A percentile compares a stretch with the other conserved stretches of the same genome.
phyloP scores from a whole-genome alignment of 2,797 vertebrate species.

The Parauchenoglanis ngamensis region DNA sequence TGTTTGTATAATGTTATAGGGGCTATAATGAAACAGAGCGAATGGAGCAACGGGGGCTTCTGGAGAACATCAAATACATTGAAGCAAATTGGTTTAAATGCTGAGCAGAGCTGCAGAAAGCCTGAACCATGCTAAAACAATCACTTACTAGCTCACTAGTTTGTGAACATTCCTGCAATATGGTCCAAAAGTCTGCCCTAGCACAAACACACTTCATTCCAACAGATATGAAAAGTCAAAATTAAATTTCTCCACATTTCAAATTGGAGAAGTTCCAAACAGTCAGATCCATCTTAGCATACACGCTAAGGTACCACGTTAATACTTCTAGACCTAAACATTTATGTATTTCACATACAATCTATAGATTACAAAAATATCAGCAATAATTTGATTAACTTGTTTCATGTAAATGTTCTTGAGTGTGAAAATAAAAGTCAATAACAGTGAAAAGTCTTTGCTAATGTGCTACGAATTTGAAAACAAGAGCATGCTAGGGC shows the following conservation, averaged over 20 bases:
- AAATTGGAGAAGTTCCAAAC: background rate
- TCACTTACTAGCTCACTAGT: slow-evolving; percentile 45
- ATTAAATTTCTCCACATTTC: background rate
- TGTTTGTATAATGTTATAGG: slow-evolving; percentile 1
- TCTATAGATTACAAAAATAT: background rate
- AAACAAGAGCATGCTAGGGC: background rate
- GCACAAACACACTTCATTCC: slow-evolving; percentile 22
- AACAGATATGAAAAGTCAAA: background rate
- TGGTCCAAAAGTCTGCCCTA: background rate
- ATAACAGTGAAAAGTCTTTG: background rate
- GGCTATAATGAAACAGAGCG: slow-evolving; percentile 17
- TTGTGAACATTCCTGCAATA: slow-evolving; percentile 50
- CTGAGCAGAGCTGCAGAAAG: slow-evolving; percentile 52
- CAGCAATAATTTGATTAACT: background rate
- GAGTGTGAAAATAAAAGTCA: background rate
- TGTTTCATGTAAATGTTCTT: background rate
- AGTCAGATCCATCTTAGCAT: background rate
- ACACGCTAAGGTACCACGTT: background rate
- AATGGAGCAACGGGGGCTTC: slow-evolving; percentile 42
- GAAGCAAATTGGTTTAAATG: slow-evolving; percentile 59
- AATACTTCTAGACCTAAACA: background rate
- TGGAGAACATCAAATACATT: slow-evolving; percentile 47
- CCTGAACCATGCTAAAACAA: slow-evolving; percentile 29
- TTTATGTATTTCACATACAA: background rate
- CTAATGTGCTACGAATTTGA: background rate